Base-by-base conservation (phyloP, 2,888 invertebrate genomes). In the Oscheius sp. region DNA sequence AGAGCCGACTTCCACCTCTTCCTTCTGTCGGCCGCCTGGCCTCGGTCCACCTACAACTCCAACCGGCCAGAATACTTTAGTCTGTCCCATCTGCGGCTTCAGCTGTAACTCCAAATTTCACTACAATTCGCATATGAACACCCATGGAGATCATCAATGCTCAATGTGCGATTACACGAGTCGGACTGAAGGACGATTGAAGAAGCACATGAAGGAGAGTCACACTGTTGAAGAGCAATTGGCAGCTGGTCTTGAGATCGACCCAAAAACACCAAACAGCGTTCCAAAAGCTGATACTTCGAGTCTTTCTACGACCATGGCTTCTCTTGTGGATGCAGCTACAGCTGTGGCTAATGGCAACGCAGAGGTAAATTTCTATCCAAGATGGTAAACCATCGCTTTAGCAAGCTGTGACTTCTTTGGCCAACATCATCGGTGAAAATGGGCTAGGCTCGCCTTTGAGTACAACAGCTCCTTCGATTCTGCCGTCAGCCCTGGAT, bases 61-160 rank as follows among this genome's bases (percentile, higher is more conserved):
- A 31, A 70, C 63, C 12, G 78, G 76, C 20, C 73, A 71, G 50
- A 72, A 50, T 45, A 72, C 48, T 69, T 76, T 78, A 15, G 75
- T 78, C 45, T 89, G 88, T 74, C 87, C 87, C 64, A 84, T 88
- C n/a, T 89, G 88, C 76, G 87, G 86, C 70, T 89, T 87, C 74
- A 86, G 87, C 70, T 88, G 88, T 17, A 83, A 83, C 10, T 84
- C 87, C 17, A 88, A 88, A 70, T 84, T 86, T 64, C 88, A 89
- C 68, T 90, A 89, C 84, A 88, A 89, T 70, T 87, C 87, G 31
- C 91, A 91, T 84, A 88, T 91, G 86, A 88, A 89, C 75, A 88
- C 87, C 4, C 91, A 91, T 82, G 88, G 88, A 79, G 88, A 88
- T 81, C 87, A 90, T 87, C 87, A 89, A 76, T 90, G 90, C 85